Evolutionary conservation across 2,888 invertebrate genomes (phyloP).

Genomic region (Mythimna albipuncta): DNA sequence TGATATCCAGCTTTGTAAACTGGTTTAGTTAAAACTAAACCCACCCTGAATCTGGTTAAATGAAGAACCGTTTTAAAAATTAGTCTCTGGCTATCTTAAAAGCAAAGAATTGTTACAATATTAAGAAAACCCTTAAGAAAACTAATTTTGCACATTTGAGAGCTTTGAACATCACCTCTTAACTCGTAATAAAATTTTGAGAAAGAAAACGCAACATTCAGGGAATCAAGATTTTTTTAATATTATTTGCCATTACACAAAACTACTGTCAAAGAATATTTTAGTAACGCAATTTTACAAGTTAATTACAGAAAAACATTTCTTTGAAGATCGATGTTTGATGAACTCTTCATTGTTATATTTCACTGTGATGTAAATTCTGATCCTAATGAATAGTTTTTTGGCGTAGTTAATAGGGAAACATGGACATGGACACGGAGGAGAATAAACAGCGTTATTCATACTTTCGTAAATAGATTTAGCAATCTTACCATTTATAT

Average conservation of each 20-base stretch:
- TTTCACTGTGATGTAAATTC: slow-evolving; percentile 51
- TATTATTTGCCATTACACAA: background rate
- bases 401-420: slow-evolving; percentile 48
- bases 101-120: no score
- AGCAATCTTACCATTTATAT: slow-evolving; percentile 25
- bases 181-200: background rate
- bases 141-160: no score
- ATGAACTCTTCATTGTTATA: slow-evolving; percentile 46
- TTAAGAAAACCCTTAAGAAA: no score
- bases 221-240: background rate
- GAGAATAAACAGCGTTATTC: slow-evolving; percentile 25
- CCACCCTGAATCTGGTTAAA: background rate
- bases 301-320: slow-evolving; percentile 36
- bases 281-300: slow-evolving; percentile 18
- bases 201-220: background rate
- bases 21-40: slow-evolving; percentile 4
- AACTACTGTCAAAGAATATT: background rate
- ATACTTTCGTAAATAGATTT: slow-evolving; percentile 50
- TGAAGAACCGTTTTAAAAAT: background rate
- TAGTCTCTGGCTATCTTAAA: background rate
- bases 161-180: background rate
- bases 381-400: slow-evolving; percentile 44
- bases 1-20: slow-evolving; percentile 1
- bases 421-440: slow-evolving; percentile 43
- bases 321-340: slow-evolving; percentile 36